A percentile compares a stretch with the other conserved stretches of the same genome.
Conservation (phyloP, 2,797 vertebrate species). For the Peromyscus attwateri region DNA sequence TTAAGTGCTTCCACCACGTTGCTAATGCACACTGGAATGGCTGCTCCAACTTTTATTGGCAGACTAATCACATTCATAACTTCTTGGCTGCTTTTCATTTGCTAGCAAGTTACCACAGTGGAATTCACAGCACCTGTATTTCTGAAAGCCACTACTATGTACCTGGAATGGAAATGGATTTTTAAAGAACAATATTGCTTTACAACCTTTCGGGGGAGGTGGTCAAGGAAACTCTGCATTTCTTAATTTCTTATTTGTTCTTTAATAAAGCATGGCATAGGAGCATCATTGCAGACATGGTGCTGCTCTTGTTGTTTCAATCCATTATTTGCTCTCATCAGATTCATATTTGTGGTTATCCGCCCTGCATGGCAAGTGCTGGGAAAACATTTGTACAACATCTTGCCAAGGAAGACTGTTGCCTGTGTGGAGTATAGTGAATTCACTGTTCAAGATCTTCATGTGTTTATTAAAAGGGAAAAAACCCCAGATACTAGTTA, state of each 20-base stretch:
- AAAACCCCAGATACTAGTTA: constrained; percentile 75
- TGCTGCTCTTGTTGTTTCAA: constrained; percentile 77
- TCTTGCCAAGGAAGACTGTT: constrained; percentile 87
- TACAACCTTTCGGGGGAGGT: neutral
- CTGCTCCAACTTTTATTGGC: constrained; percentile 49
- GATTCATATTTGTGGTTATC: constrained; percentile 87
- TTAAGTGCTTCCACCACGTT: neutral
- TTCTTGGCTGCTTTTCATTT: constrained; percentile 73
- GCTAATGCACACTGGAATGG: neutral
- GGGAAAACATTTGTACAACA: constrained; percentile 88
- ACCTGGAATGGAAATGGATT: constrained; percentile 41
- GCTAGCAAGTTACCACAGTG: constrained; percentile 60
- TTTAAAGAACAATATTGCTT: constrained; percentile 17
- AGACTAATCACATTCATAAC: constrained; percentile 60
- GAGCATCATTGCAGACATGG: constrained; percentile 37
- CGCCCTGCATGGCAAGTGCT: constrained; percentile 86
- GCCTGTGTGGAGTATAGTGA: constrained; percentile 85
- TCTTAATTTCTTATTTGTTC: constrained; percentile 69
- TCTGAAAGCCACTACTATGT: constrained; percentile 67
- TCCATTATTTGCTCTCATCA: constrained; percentile 85
- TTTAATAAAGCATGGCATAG: constrained; percentile 25
- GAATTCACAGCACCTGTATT: constrained; percentile 72
- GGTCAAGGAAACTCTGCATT: constrained; percentile 47
- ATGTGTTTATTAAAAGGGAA: constrained; percentile 82
- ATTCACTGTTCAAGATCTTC: constrained; percentile 86